These are phyloP conservation scores for Yponomeuta evonymella DNA, from an alignment of 2,888 invertebrate species.

Conservation along the genomic window DNA sequence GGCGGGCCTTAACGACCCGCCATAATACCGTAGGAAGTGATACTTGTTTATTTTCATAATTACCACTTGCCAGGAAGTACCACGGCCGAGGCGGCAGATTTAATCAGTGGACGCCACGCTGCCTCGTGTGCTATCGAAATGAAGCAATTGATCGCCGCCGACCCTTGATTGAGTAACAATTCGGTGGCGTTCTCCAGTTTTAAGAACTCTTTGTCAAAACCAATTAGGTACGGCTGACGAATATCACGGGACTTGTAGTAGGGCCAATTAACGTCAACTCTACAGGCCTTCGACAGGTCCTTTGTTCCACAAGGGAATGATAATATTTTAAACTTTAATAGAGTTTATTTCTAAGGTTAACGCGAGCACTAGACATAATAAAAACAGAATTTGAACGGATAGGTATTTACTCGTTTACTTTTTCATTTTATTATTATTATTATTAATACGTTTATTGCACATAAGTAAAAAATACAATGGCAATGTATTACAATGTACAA, in stretches of 20 bases:
- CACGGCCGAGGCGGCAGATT: slow-evolving; percentile 30
- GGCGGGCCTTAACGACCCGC: slow-evolving; percentile 46
- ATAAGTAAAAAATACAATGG: no score
- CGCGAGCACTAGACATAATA: no score
- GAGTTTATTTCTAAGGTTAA: background rate
- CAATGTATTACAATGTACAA: no score
- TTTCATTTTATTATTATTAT: no score
- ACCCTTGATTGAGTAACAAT: slow-evolving; percentile 28
- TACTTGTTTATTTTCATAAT: slow-evolving; percentile 72
- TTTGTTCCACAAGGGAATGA: background rate
- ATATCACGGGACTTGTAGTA: background rate
- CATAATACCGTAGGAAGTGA: slow-evolving; percentile 63
- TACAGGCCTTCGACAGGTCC: background rate
- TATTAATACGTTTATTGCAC: no score
- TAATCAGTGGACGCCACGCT: slow-evolving; percentile 28
- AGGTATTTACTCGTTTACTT: no score
- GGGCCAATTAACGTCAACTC: slow-evolving; percentile 9
- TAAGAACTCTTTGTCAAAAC: slow-evolving; percentile 11
- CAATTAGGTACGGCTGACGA: background rate
- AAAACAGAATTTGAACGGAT: no score
- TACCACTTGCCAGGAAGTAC: slow-evolving; percentile 56
- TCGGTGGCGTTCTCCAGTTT: slow-evolving; percentile 12
- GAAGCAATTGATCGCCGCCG: slow-evolving; percentile 47
- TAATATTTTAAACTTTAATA: background rate
- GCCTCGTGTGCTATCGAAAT: slow-evolving; percentile 50